Percentiles rank a stretch among this genome's conserved stretches.
These are phyloP conservation scores for Telmatherina bonti DNA, from an alignment of 2,797 vertebrate species.

Conservation along the genomic window DNA sequence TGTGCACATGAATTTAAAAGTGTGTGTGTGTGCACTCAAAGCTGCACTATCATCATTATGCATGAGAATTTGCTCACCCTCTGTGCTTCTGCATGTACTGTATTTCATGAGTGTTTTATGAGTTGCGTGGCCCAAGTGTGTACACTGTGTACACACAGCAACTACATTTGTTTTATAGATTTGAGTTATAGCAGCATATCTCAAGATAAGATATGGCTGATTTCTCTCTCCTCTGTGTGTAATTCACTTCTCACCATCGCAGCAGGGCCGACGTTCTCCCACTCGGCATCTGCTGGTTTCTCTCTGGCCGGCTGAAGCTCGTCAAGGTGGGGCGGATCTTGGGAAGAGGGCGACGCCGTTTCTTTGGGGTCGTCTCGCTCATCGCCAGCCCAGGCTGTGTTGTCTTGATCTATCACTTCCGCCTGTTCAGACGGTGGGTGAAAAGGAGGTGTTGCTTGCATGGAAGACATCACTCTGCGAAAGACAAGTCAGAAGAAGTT, in stretches of 20 bases:
- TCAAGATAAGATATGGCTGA: constrained; percentile 43
- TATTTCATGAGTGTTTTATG: constrained; percentile 67
- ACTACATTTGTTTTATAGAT: constrained; percentile 42
- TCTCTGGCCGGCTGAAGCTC: constrained; percentile 86
- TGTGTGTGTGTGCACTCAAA: constrained; percentile 12
- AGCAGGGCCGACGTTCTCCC: constrained; percentile 89
- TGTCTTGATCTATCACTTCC: constrained; percentile 88
- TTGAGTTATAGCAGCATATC: constrained; percentile 50
- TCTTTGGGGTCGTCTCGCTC: constrained; percentile 83
- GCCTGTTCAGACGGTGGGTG: constrained; percentile 88
- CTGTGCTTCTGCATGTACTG: constrained; percentile 39
- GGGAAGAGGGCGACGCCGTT: constrained; percentile 83
- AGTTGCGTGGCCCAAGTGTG: constrained; percentile 38
- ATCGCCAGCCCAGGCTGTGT: constrained; percentile 84
- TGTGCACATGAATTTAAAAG: constrained; percentile 19
- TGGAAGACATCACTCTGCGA: constrained; percentile 96
- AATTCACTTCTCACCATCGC: constrained; percentile 85
- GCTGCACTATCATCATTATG: constrained; percentile 61
- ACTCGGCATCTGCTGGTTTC: constrained; percentile 88
- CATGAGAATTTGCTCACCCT: constrained; percentile 59
- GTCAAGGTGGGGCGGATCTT: constrained; percentile 85
- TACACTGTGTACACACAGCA: constrained; percentile 36
- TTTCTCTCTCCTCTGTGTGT: constrained; percentile 25
- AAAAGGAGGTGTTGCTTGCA: constrained; percentile 93
- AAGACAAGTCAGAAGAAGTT: constrained; percentile 35